These are phyloP conservation scores for Clistopyga incitator DNA, from an alignment of 2,888 invertebrate genomes.

Conservation along the genomic window DNA sequence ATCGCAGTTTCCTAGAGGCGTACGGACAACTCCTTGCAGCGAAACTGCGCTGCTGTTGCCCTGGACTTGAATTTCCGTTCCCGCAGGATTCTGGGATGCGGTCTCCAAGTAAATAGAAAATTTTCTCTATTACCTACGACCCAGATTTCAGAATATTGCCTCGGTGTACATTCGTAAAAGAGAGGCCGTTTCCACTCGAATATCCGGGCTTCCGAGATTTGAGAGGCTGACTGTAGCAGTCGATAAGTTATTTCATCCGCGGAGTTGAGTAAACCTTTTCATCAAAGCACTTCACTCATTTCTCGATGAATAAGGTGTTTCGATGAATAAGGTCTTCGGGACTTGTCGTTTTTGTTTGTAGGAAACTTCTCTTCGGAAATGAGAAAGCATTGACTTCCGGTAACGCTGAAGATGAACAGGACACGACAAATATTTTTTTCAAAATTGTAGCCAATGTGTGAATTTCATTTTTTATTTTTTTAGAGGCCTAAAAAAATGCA, in stretches of 20 bases:
- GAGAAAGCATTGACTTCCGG: too few species aligned
- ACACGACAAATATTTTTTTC: too few species aligned
- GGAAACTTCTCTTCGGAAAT: neutral
- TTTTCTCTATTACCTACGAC: conserved; percentile 19
- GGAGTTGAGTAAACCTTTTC: neutral
- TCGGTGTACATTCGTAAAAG: conserved; percentile 11
- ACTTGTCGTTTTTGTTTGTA: too few species aligned
- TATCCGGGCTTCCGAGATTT: conserved; percentile 2
- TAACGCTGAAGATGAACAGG: too few species aligned
- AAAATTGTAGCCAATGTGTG: too few species aligned
- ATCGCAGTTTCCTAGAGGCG: conserved; percentile 42
- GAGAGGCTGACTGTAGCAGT: too few species aligned
- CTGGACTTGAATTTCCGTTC: conserved; percentile 49
- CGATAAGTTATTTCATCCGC: neutral
- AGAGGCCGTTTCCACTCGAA: neutral
- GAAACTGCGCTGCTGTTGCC: conserved; percentile 22
- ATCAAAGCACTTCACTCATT: neutral
- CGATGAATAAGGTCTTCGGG: too few species aligned
- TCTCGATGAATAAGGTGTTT: neutral
- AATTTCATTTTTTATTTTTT: too few species aligned
- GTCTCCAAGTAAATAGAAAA: neutral
- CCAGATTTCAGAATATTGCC: conserved; percentile 19
- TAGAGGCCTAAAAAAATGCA: too few species aligned
- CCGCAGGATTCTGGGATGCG: conserved; percentile 6
- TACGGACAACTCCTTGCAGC: conserved; percentile 26